A percentile compares a stretch with the other conserved stretches of the same genome.
Conservation (phyloP, 30 jellyfish, hydroid and myxozoan species). For the Pelagia noctiluca region DNA sequence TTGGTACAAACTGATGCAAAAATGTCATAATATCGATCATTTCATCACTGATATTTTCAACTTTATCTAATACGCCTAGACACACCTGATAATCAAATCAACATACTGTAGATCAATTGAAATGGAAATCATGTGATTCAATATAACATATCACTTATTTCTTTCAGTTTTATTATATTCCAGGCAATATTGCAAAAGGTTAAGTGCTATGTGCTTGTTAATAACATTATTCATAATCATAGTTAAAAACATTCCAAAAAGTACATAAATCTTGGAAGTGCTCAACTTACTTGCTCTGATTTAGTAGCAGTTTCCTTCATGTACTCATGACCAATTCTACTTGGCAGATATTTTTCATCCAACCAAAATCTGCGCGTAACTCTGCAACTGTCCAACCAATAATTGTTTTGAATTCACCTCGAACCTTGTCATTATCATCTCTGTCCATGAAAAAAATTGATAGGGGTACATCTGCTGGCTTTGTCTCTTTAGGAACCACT, state of each 20-base stretch:
- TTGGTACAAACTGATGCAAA: constrained; percentile 45
- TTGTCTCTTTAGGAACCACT: neutral
- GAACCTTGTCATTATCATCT: neutral
- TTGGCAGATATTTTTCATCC: constrained; percentile 9
- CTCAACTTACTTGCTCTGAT: constrained; percentile 25
- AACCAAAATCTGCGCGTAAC: neutral
- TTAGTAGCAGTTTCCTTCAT: neutral
- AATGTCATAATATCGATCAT: constrained; percentile 8
- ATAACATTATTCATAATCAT: too few relatives aligned
- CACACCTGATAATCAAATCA: constrained; percentile 24
- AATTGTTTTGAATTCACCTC: neutral
- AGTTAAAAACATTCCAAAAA: too few relatives aligned
- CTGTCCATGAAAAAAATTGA: neutral
- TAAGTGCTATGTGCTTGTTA: neutral
- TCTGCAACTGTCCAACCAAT: neutral
- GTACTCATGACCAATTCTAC: neutral
- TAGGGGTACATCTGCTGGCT: constrained; percentile 5
- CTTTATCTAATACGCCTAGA: constrained; percentile 10
- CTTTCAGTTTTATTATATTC: neutral
- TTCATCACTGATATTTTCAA: neutral
- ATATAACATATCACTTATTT: neutral
- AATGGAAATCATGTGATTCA: neutral
- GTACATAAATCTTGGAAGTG: too few relatives aligned
- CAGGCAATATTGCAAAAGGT: neutral
- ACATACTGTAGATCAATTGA: too few relatives aligned